Percentiles rank a stretch among this genome's conserved stretches.
Evolutionary conservation across 2,113 vertebrate species (phyloP).

Genomic region (Cyprichromis sp.): DNA sequence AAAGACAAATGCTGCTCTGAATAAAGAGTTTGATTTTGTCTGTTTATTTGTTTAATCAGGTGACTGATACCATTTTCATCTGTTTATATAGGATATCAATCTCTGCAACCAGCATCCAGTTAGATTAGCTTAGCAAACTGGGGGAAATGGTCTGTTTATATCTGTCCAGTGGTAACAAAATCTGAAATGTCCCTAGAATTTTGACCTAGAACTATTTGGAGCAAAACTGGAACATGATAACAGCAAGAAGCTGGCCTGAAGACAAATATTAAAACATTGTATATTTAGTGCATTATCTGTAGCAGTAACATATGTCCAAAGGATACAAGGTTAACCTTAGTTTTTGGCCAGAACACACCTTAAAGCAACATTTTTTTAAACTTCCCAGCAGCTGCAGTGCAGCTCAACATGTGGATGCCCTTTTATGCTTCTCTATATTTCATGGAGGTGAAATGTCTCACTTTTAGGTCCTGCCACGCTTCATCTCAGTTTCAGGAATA

Average conservation of each 20-base stretch:
- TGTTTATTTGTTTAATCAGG: not conserved
- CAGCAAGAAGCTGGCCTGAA: not conserved
- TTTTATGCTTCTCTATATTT: not conserved
- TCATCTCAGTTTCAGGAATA: not conserved
- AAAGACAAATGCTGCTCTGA: not conserved
- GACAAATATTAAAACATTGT: not conserved
- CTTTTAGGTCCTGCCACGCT: fast-evolving
- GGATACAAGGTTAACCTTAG: fast-evolving
- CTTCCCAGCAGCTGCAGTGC: not conserved
- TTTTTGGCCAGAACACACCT: not conserved
- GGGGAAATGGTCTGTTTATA: not conserved
- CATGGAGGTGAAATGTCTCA: not conserved
- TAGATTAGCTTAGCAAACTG: not conserved
- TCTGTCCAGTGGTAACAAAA: not conserved
- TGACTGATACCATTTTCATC: not conserved
- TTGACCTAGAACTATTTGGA: not conserved
- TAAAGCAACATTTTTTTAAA: not conserved
- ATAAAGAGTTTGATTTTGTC: not conserved
- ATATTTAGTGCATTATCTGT: not conserved
- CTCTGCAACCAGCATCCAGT: not conserved
- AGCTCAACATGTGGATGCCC: not conserved
- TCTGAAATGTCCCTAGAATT: not conserved
- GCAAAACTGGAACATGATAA: not conserved
- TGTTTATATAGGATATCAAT: not conserved
- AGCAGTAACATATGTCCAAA: not conserved